Conservation (phyloP, 1,140 invertebrate genomes). For the Papilio machaon region DNA sequence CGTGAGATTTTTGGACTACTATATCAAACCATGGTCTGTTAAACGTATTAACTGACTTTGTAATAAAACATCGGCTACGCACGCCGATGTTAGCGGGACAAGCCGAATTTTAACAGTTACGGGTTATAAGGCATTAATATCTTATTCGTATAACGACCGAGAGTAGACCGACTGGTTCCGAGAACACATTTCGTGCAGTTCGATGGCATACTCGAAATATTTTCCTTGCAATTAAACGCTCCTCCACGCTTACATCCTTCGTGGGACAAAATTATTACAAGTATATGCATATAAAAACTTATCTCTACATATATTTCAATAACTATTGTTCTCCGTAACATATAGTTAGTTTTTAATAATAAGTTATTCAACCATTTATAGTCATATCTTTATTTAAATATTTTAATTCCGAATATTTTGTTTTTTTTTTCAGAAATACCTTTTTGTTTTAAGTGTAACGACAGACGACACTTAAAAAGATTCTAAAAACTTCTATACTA, state of each 20-base stretch:
- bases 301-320: constrained; percentile 9
- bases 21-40: constrained; percentile 5
- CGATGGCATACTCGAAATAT: constrained; percentile 39
- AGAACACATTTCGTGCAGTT: constrained; percentile 32
- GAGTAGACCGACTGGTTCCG: constrained; percentile 41
- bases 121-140: constrained; percentile 37
- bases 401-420: neutral
- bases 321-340: constrained; percentile 1
- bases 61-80: constrained; percentile 23
- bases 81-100: constrained; percentile 33
- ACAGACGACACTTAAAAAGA: neutral
- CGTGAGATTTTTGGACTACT: constrained; percentile 5
- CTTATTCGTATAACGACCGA: constrained; percentile 31
- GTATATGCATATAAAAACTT: neutral
- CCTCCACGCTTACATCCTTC: constrained; percentile 19
- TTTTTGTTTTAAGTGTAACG: neutral
- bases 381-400: neutral
- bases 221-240: constrained; percentile 45
- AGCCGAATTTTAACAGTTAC: constrained; percentile 40
- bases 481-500: neutral
- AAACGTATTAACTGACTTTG: neutral
- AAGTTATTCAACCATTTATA: neutral
- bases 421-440: neutral
- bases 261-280: neutral
- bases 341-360: neutral